Evolutionary conservation across 2,888 invertebrate genomes (phyloP).

Genomic region (Agonopterix arenella): DNA sequence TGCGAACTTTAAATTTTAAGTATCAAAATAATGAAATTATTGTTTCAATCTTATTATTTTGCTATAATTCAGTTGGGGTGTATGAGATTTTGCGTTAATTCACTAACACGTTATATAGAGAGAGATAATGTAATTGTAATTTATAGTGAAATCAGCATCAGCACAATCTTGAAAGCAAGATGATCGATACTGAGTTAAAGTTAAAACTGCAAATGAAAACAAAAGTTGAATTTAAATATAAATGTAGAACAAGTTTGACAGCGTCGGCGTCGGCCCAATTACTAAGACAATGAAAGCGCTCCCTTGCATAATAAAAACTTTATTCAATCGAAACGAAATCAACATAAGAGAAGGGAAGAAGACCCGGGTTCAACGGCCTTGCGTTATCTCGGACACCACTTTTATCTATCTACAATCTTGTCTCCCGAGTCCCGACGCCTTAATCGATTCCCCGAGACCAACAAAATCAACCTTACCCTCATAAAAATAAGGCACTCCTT

Average conservation of each 20-base stretch:
- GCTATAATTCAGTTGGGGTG: too few species aligned
- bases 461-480: slow-evolving; percentile 36
- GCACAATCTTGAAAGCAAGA: too few species aligned
- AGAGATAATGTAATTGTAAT: too few species aligned
- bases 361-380: slow-evolving; percentile 50
- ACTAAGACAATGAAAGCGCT: slow-evolving; percentile 2
- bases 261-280: slow-evolving; percentile 8
- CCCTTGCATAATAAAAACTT: slow-evolving; percentile 23
- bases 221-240: too few species aligned
- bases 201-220: too few species aligned
- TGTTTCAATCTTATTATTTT: too few species aligned
- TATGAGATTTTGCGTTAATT: too few species aligned
- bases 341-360: slow-evolving; percentile 40
- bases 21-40: too few species aligned
- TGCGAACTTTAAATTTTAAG: too few species aligned
- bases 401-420: slow-evolving; percentile 54
- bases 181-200: too few species aligned
- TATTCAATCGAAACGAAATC: slow-evolving; percentile 41
- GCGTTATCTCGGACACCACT: slow-evolving; percentile 58
- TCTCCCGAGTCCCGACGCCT: slow-evolving; percentile 47
- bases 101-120: too few species aligned
- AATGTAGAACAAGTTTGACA: background rate
- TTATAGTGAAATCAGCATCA: too few species aligned
- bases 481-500: slow-evolving; percentile 28
- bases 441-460: slow-evolving; percentile 40